Evolutionary conservation across 2,888 invertebrate genomes (phyloP), one percentile per base, ranked within the genome.

Genomic region (Folsomia manolachei): DNA sequence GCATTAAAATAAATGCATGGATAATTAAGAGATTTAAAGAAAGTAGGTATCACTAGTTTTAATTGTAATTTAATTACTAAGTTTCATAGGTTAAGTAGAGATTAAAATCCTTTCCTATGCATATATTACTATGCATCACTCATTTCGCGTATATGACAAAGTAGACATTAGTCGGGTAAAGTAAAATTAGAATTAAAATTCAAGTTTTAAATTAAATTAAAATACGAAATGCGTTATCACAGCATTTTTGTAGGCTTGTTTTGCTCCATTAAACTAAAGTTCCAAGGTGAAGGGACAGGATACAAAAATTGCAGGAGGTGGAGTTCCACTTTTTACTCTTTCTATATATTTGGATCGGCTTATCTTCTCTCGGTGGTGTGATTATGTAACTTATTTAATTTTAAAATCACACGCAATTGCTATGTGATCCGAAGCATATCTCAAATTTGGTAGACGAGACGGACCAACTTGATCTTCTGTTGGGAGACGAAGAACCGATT

Each of bases 371-470:
- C n/a, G n/a, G n/a, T n/a, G n/a, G 39, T 9, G 39, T 9, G 39
- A 14, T 39, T 9, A 39, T 4, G 39, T 56, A 14, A 56, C 7
- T n/a, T 74, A 76, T 26, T 78, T 79, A 65, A 81, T 71, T 70
- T 74, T 78, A 51, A 90, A 88, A 83, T 90, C 90, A 82, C 89
- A 88, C 69, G 89, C 88, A 74, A 92, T 85, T 0, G 91, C 90
- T 81, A 92, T 89, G 82, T 92, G 92, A 85, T 92, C 92, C 1
- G 91, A 91, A 0, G 91, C 90, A 83, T 91, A 91, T 68, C 85
- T 83, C 78, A 87, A 86, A 69, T 89, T 89, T 1, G 91, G 91
- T 25, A 91, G 88, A 63, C 90, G 85, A 78, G 87, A 86, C 68
- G 86, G 84, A 0, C 91, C 91, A 69, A 92, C 88, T 79, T 90